Evolutionary conservation across 2,888 invertebrate species (phyloP).

Genomic region (Orgyia antiqua): DNA sequence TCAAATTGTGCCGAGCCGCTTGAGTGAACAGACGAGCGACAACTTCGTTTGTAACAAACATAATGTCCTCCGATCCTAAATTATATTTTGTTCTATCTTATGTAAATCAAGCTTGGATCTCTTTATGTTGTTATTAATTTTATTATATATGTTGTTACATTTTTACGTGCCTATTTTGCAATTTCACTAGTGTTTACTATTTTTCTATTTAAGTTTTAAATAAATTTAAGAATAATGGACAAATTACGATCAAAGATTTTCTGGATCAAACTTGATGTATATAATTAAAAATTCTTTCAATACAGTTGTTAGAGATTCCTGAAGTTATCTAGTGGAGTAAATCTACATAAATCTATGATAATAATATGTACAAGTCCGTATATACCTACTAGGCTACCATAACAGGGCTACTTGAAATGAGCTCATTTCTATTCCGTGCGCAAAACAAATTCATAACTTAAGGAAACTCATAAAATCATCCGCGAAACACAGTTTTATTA

Average conservation of each 20-base stretch:
- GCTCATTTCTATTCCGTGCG: conserved; percentile 41
- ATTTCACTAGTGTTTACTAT: no score
- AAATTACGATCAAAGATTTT: no score
- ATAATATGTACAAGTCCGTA: no score
- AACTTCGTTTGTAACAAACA: conserved; percentile 52
- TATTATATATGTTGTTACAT: conserved; percentile 17
- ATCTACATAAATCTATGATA: no score
- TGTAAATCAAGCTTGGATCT: conserved; percentile 10
- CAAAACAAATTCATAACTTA: conserved; percentile 58
- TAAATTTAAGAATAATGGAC: no score
- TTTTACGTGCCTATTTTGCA: no score
- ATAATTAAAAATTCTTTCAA: no score
- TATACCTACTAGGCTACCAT: no score
- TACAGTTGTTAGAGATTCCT: no score
- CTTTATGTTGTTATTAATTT: conserved; percentile 11
- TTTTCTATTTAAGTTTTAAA: no score
- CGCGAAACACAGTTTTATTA: conserved; percentile 63
- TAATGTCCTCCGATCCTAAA: conserved; percentile 34
- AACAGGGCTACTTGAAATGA: conserved; percentile 43
- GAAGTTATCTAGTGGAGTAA: no score
- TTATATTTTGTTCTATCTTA: conserved; percentile 24
- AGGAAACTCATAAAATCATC: conserved; percentile 61
- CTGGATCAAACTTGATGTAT: no score
- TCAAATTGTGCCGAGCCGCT: conserved; percentile 53
- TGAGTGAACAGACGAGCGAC: conserved; percentile 38